These are phyloP conservation scores for Stictonetta naevosa DNA, from an alignment of 2,113 vertebrate species.

Conservation along the genomic window DNA sequence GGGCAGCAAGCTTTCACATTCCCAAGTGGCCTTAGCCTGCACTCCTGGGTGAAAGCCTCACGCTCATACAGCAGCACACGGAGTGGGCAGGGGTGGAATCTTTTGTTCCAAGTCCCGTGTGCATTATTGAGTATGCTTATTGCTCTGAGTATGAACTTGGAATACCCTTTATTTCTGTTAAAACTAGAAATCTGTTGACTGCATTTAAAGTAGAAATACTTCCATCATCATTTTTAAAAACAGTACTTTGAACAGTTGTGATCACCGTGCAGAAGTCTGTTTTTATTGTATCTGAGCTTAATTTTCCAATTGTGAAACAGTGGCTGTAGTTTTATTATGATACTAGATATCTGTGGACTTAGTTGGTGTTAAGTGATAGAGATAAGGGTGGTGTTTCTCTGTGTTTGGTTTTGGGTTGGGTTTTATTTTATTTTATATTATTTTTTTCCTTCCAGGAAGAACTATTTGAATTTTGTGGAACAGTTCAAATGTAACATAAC, in stretches of 20 bases:
- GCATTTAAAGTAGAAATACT: neutral
- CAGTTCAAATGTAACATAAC: neutral
- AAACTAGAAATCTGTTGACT: neutral
- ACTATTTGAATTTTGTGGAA: neutral
- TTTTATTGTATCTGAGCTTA: neutral
- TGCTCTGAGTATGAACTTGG: neutral
- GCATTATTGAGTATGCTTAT: rapidly evolving
- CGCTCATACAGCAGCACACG: rapidly evolving
- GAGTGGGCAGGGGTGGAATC: neutral
- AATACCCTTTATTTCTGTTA: neutral
- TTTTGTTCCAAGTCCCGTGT: neutral
- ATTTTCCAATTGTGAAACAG: neutral
- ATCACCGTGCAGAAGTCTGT: neutral
- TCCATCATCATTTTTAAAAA: neutral
- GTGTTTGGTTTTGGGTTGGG: neutral
- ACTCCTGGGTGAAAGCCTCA: neutral
- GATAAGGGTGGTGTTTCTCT: neutral
- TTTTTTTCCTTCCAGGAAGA: rapidly evolving
- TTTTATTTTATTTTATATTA: neutral
- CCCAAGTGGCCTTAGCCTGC: rapidly evolving
- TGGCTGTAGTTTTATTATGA: neutral
- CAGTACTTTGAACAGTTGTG: neutral
- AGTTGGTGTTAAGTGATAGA: neutral
- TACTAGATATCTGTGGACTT: neutral
- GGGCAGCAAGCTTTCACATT: rapidly evolving